Evolutionary conservation across 2,797 vertebrate species (phyloP).

Genomic region (Gobio occitaniae): DNA sequence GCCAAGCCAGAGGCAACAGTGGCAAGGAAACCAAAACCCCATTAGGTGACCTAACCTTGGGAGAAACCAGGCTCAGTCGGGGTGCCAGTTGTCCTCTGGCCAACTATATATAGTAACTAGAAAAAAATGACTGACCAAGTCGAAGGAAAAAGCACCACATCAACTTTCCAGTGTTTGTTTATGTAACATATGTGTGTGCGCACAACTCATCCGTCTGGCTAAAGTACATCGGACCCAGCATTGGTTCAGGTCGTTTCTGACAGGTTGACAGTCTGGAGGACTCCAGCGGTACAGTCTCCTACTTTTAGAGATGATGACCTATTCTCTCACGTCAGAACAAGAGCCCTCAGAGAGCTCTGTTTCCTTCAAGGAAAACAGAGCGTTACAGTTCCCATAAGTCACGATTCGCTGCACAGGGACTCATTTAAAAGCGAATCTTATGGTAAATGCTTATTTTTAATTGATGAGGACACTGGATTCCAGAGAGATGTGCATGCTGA

Average conservation of each 20-base stretch:
- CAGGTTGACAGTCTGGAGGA: not conserved
- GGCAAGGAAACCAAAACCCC: too few relatives aligned
- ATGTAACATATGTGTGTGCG: not conserved
- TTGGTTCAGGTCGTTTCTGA: not conserved
- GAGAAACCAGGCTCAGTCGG: too few relatives aligned
- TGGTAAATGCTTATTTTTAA: constrained; percentile 31
- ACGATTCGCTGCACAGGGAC: not conserved
- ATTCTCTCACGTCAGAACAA: not conserved
- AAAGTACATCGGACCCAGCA: not conserved
- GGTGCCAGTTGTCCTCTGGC: too few relatives aligned
- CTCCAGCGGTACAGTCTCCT: not conserved
- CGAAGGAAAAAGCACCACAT: not conserved
- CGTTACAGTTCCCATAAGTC: not conserved
- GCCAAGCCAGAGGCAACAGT: too few relatives aligned
- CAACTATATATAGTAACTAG: too few relatives aligned
- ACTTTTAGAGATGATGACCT: constrained; percentile 13
- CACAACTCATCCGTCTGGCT: too few relatives aligned
- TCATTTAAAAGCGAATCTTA: not conserved
- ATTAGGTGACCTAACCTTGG: too few relatives aligned
- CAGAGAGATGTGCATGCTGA: not conserved
- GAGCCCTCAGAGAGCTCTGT: not conserved
- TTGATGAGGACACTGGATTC: not conserved
- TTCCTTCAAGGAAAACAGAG: constrained; percentile 10
- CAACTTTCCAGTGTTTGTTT: not conserved
- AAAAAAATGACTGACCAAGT: too few relatives aligned